phyloP scores from a whole-genome alignment of 2,797 vertebrate species.

The Propithecus deckenii region DNA sequence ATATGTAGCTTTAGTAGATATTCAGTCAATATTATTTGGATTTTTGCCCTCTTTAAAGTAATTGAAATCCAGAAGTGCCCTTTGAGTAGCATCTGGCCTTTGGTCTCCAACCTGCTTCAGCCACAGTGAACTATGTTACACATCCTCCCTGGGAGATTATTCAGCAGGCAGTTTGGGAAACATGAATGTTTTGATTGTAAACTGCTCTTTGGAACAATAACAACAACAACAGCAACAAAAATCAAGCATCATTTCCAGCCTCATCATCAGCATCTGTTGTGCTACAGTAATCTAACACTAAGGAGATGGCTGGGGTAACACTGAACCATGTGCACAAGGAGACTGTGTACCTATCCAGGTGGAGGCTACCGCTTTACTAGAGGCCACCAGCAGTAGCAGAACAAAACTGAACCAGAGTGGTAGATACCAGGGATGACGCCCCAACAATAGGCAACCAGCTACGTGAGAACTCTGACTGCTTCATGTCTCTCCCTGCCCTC shows the following conservation, averaged over 20 bases:
- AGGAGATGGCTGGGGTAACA: neutral
- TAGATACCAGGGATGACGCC: neutral
- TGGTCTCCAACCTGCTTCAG: neutral
- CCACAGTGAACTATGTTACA: neutral
- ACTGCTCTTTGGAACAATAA: neutral
- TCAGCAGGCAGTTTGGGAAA: neutral
- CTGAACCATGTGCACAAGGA: neutral
- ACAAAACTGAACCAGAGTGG: neutral
- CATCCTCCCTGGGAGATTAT: neutral
- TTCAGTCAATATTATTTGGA: neutral
- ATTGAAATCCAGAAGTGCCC: neutral
- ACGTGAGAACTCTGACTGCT: neutral
- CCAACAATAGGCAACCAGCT: neutral
- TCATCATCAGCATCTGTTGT: neutral
- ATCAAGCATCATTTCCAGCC: neutral
- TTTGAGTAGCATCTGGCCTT: neutral
- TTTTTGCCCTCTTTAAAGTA: neutral
- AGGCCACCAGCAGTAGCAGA: neutral
- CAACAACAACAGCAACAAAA: neutral
- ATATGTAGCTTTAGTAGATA: neutral
- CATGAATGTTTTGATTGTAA: neutral
- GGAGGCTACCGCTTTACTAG: neutral
- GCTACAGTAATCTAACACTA: neutral
- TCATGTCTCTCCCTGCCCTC: neutral
- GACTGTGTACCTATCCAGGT: neutral